phyloP scores from a whole-genome alignment of 2,888 invertebrate genomes.

The Tineola bisselliella region DNA sequence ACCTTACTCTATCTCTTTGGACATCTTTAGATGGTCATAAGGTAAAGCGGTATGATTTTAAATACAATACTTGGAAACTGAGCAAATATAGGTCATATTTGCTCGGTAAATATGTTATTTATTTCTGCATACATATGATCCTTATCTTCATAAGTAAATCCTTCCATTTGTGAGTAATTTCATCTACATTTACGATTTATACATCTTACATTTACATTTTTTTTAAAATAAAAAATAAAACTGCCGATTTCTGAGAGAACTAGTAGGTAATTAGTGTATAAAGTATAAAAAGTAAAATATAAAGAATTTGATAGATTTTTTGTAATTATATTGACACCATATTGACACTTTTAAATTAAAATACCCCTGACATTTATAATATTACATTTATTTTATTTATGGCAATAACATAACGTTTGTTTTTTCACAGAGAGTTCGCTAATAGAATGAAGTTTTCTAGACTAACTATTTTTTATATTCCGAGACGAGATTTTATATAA shows the following conservation, averaged over 20 bases:
- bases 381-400: background rate
- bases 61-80: no score
- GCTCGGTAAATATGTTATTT: no score
- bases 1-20: no score
- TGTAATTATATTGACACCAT: background rate
- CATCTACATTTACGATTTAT: background rate
- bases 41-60: no score
- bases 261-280: background rate
- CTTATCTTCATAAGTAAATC: no score
- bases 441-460: no score
- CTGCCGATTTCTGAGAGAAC: background rate
- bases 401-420: background rate
- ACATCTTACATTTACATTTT: background rate
- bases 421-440: background rate
- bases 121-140: no score
- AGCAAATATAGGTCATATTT: slow-evolving; percentile 19
- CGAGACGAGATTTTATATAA: no score
- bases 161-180: background rate
- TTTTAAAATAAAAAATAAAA: background rate
- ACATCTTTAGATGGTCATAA: no score
- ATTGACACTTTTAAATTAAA: background rate
- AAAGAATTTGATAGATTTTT: background rate
- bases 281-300: background rate
- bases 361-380: background rate
- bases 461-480: no score